A percentile compares a stretch with the other conserved stretches of the same genome.
phyloP scores from a whole-genome alignment of 2,888 invertebrate species.

The Achlya flavicornis region DNA sequence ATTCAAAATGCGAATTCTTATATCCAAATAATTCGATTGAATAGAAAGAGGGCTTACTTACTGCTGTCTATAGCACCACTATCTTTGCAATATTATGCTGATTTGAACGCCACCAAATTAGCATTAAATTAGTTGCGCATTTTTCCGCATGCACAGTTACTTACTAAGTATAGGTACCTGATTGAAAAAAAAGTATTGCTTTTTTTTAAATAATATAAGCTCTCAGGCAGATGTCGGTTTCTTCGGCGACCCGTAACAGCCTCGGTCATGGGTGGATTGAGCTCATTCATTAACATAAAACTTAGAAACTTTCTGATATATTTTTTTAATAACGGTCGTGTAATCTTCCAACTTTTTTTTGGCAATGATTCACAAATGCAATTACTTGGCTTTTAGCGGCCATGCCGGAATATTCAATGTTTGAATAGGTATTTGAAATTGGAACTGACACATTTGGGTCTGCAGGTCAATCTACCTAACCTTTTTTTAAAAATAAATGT shows the following conservation, averaged over 20 bases:
- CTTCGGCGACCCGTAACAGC: slow-evolving; percentile 29
- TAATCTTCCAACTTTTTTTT: not conserved
- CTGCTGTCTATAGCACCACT: too few relatives aligned
- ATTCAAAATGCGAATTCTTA: too few relatives aligned
- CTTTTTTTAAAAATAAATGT: too few relatives aligned
- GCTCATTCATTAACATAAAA: slow-evolving; percentile 30
- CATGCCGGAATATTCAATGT: not conserved
- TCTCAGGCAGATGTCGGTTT: slow-evolving; percentile 5
- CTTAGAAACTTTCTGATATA: not conserved
- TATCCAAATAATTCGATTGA: too few relatives aligned
- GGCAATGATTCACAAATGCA: not conserved
- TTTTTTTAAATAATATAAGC: not conserved
- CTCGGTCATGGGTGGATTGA: slow-evolving; percentile 25
- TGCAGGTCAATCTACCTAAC: too few relatives aligned
- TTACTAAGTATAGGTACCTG: not conserved
- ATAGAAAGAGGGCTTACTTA: too few relatives aligned
- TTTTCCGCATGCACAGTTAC: not conserved
- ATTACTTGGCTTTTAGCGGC: not conserved
- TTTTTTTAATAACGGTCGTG: not conserved
- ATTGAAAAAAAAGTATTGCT: not conserved
- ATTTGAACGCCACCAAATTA: too few relatives aligned
- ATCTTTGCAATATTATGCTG: too few relatives aligned
- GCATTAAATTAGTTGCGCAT: not conserved
- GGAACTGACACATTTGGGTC: not conserved
- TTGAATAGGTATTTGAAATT: not conserved